These are phyloP conservation scores for Galleria mellonella DNA, from an alignment of 1,140 invertebrate species.

Conservation along the genomic window DNA sequence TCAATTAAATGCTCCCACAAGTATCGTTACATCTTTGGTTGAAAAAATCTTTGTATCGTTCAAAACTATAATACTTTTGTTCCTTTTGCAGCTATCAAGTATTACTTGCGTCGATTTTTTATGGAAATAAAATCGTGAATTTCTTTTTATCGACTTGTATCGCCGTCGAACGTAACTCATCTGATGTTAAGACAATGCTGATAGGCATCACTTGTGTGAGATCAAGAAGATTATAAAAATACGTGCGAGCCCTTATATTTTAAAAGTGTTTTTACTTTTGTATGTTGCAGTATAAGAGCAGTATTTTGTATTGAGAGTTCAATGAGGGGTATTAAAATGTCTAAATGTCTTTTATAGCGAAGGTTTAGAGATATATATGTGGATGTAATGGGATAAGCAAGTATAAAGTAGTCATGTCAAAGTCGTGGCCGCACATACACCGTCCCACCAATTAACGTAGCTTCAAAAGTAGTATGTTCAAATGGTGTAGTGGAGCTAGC, in stretches of 20 bases:
- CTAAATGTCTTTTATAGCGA: no score
- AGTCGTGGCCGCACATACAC: slow-evolving; percentile 24
- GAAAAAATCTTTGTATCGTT: slow-evolving; percentile 43
- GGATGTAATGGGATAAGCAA: no score
- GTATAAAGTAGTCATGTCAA: no score
- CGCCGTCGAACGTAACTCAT: slow-evolving; percentile 51
- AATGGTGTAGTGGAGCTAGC: slow-evolving; percentile 29
- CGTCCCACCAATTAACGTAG: slow-evolving; percentile 59
- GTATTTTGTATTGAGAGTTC: slow-evolving; percentile 48
- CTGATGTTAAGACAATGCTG: slow-evolving; percentile 61
- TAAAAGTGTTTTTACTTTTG: slow-evolving; percentile 17
- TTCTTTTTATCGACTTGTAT: slow-evolving; percentile 56
- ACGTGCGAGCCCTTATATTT: slow-evolving; percentile 26
- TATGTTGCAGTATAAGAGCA: slow-evolving; percentile 54
- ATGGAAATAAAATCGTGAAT: slow-evolving; percentile 48
- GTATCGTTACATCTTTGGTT: slow-evolving; percentile 34
- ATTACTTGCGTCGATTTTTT: slow-evolving; percentile 46
- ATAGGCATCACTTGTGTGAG: slow-evolving; percentile 49
- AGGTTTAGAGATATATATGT: no score
- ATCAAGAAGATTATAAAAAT: slow-evolving; percentile 60
- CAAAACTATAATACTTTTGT: slow-evolving; percentile 35
- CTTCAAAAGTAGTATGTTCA: slow-evolving; percentile 44
- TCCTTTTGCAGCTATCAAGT: slow-evolving; percentile 61
- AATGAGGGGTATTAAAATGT: slow-evolving; percentile 32
- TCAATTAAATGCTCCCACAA: slow-evolving; percentile 49